Base-by-base conservation (phyloP, 1,140 invertebrate genomes). In the Penaeus japonicus region DNA sequence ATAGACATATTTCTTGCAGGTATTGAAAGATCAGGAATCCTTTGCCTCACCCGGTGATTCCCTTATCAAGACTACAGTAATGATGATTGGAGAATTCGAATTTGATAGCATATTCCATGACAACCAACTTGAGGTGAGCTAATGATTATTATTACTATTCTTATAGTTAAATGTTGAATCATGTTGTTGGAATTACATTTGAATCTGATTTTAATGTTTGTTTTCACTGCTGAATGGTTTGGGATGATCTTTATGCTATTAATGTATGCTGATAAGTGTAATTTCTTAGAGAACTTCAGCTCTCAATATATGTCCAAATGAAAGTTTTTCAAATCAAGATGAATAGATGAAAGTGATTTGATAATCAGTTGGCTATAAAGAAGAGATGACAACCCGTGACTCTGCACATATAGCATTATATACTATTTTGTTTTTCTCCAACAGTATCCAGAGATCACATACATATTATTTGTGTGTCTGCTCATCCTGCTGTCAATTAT, bases 41-140 rank as follows among this genome's bases (percentile, higher is more conserved):
- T 91, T 91, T 78, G 62, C n/a, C 10, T 85, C 83, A 4, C 84
- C 84, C 3, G 77, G 57, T 5, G 75, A 85, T 95, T 96, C 89
- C 95, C 96, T 97, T 1, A 92, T 97, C 0, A 97, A 97, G 93
- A 96, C 96, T 0, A 94, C 97, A 3, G 96, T 97, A 55, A 97
- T 97, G 96, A 96, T 97, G 96, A 96, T 96, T 0, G 96, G 96
- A 0, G 96, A 97, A 91, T 92, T 97, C 57, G 96, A 97, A 92
- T 97, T 96, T 91, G 96, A 97, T 91, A 95, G 96, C 88, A 95
- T 97, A 78, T 97, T 97, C 91, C 96, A 96, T 91, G 93, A 94
- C 32, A 92, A 91, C 94, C 47, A 91, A 92, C 12, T 91, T 91
- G 0, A 92, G 93, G 1, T 91, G 81, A 55, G 54, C 65, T 32